phyloP scores from a whole-genome alignment of 2,797 vertebrate genomes.

The Cichlasoma orientale region DNA sequence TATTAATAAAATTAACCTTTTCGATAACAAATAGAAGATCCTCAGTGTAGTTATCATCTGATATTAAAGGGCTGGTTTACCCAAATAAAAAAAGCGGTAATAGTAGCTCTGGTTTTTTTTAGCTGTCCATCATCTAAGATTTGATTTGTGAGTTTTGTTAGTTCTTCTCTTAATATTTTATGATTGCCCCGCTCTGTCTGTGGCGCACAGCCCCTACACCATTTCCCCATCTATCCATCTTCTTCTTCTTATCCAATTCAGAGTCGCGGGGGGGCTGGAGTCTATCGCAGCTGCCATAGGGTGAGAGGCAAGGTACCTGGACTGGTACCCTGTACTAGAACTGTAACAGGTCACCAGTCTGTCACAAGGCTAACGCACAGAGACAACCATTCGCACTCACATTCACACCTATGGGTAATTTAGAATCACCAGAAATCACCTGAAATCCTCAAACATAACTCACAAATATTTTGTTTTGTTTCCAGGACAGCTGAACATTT shows the following conservation, averaged over 20 bases:
- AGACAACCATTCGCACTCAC: no score
- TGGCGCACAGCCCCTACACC: no score
- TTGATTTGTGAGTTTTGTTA: not conserved
- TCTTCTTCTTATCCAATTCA: no score
- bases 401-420: no score
- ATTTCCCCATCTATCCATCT: no score
- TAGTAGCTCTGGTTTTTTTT: not conserved
- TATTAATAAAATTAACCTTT: conserved; percentile 20
- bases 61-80: not conserved
- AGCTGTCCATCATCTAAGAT: not conserved
- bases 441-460: not conserved
- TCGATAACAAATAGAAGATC: not conserved
- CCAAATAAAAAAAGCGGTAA: not conserved
- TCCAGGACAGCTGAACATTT: not conserved
- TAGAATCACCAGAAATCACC: no score
- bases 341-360: no score
- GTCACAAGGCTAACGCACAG: no score
- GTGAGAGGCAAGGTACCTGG: no score
- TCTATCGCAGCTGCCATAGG: no score
- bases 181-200: not conserved
- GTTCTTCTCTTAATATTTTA: not conserved
- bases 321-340: no score
- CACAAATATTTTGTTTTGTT: not conserved
- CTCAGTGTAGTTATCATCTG: not conserved
- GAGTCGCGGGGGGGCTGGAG: no score